Evolutionary conservation across 2,797 vertebrate genomes (phyloP).

Genomic region (Pantherophis vulpinus): DNA sequence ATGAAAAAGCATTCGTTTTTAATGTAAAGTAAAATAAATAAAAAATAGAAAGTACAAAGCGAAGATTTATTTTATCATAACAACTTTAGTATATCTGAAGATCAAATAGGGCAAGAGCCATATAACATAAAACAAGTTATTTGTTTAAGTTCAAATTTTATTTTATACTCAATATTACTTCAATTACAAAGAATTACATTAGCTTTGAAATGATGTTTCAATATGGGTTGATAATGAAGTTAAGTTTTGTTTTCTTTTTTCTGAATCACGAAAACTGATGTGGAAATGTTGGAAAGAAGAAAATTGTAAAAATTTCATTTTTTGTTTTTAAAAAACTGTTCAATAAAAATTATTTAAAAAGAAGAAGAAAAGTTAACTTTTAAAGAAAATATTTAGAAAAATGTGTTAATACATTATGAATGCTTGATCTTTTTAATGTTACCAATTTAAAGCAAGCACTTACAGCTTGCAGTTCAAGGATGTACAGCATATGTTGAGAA

Average conservation of each 20-base stretch:
- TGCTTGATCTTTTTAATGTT: conserved; percentile 52
- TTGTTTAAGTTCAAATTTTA: conserved; percentile 20
- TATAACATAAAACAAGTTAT: conserved; percentile 1
- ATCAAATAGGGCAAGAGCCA: conserved; percentile 29
- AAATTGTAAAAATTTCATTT: too few relatives aligned
- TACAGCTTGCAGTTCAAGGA: not conserved
- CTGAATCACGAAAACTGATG: too few relatives aligned
- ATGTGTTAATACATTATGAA: conserved; percentile 33
- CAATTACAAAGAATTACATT: conserved; percentile 81
- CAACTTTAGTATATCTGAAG: not conserved
- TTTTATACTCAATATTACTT: conserved; percentile 66
- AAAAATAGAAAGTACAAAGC: conserved; percentile 36
- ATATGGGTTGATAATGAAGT: conserved; percentile 76
- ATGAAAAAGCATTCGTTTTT: not conserved
- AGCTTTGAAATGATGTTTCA: conserved; percentile 81
- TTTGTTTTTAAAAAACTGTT: too few relatives aligned
- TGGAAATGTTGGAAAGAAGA: too few relatives aligned
- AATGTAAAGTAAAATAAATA: conserved; percentile 9
- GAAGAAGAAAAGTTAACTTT: conserved; percentile 74
- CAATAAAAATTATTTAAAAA: too few relatives aligned
- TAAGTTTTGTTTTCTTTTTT: too few relatives aligned
- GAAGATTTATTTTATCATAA: not conserved
- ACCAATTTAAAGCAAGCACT: conserved; percentile 46
- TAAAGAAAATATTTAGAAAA: conserved; percentile 83
- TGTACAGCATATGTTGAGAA: not conserved